These are phyloP conservation scores for Thereva nobilitata DNA, from an alignment of 2,888 invertebrate genomes.

Conservation along the genomic window DNA sequence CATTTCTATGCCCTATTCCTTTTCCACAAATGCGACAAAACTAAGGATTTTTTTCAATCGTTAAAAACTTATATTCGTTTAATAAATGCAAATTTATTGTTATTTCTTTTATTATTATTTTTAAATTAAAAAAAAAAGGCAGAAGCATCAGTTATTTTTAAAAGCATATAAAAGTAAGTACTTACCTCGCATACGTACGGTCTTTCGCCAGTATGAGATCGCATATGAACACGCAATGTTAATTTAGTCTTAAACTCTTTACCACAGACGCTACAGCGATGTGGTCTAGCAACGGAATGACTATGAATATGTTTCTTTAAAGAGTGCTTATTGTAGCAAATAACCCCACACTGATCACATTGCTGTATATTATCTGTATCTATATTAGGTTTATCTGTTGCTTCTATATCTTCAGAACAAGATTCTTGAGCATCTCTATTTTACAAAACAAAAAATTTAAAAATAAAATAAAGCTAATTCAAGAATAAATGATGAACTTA, in stretches of 20 bases:
- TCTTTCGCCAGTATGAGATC: conserved; percentile 43
- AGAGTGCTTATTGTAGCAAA: conserved; percentile 38
- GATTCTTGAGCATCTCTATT: conserved; percentile 7
- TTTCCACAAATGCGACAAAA: too few relatives aligned
- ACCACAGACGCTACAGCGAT: conserved; percentile 39
- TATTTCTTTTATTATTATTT: background rate
- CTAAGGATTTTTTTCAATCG: too few relatives aligned
- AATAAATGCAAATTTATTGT: too few relatives aligned
- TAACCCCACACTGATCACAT: conserved; percentile 41
- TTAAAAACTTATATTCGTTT: too few relatives aligned
- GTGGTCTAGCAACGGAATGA: conserved; percentile 36
- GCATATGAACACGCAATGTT: conserved; percentile 41
- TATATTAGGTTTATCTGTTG: conserved; percentile 9
- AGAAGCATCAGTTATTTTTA: too few relatives aligned
- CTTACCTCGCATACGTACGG: conserved; percentile 43
- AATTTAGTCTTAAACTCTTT: conserved; percentile 41
- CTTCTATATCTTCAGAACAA: conserved; percentile 5
- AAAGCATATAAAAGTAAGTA: background rate
- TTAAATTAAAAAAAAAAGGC: background rate
- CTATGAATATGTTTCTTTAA: conserved; percentile 39
- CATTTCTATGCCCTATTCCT: too few relatives aligned
- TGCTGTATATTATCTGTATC: conserved; percentile 33
- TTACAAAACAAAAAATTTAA: background rate
- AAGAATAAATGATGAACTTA: background rate
- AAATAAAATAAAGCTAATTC: background rate